Evolutionary conservation across 1,140 invertebrate species (phyloP).

Genomic region (Magallana gigas): DNA sequence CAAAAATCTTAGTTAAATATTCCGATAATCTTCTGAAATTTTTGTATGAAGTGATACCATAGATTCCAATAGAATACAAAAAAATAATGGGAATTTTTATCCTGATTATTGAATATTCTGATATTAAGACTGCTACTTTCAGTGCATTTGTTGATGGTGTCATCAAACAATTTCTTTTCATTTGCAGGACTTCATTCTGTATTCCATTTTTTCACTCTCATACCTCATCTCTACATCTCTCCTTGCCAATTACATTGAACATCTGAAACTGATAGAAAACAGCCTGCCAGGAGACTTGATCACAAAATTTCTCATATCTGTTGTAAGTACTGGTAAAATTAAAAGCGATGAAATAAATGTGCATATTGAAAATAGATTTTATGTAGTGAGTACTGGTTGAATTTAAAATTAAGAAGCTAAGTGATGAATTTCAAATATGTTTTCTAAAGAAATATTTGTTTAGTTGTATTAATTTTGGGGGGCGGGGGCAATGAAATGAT

Average conservation of each 20-base stretch:
- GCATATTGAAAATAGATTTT: too few species aligned
- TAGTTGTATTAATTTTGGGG: too few species aligned
- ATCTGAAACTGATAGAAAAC: conserved; percentile 69
- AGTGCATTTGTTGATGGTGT: neutral
- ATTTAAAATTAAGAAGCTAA: neutral
- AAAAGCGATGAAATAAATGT: too few species aligned
- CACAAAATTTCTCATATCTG: conserved; percentile 66
- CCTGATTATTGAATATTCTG: too few species aligned
- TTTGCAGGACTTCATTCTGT: conserved; percentile 69
- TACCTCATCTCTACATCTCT: conserved; percentile 70
- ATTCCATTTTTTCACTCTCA: conserved; percentile 70
- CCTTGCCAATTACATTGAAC: conserved; percentile 72
- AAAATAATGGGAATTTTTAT: too few species aligned
- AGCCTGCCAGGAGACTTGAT: conserved; percentile 63
- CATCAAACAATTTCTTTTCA: neutral
- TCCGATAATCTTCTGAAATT: too few species aligned
- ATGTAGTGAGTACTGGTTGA: too few species aligned
- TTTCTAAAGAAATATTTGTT: neutral
- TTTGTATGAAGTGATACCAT: too few species aligned
- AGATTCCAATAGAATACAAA: too few species aligned
- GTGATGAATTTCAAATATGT: neutral
- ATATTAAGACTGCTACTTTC: too few species aligned
- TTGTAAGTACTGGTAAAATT: conserved; percentile 57
- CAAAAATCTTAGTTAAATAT: too few species aligned
- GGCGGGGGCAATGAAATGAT: too few species aligned